Percentiles rank a stretch among this genome's conserved stretches.
phyloP scores from a whole-genome alignment of 1,140 invertebrate species.

The Orius insidiosus region DNA sequence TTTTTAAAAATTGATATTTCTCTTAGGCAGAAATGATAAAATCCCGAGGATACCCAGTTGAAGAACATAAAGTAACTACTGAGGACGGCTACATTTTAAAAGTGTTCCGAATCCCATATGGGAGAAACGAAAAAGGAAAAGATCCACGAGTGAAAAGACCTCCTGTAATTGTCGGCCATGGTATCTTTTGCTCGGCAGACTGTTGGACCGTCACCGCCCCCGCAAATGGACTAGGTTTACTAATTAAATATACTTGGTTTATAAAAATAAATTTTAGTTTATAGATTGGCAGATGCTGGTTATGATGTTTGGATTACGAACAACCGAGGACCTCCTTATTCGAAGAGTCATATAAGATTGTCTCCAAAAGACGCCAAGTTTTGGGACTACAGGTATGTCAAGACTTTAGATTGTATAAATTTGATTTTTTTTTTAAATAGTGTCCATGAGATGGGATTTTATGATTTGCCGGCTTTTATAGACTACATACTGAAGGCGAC shows the following conservation, averaged over 20 bases:
- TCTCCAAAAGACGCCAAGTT: slow-evolving; percentile 24
- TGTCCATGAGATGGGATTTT: slow-evolving; percentile 36
- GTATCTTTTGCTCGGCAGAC: slow-evolving; percentile 51
- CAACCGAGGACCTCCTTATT: slow-evolving; percentile 44
- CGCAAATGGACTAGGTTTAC: slow-evolving; percentile 32
- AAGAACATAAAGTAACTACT: slow-evolving; percentile 33
- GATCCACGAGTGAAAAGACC: slow-evolving; percentile 22
- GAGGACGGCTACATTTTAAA: slow-evolving; percentile 39
- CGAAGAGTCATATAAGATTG: slow-evolving; percentile 26
- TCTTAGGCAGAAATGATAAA: slow-evolving; percentile 12
- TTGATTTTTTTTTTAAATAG: slow-evolving; percentile 16
- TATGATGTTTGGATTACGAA: slow-evolving; percentile 57
- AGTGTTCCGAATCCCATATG: slow-evolving; percentile 31
- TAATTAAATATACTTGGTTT: not conserved
- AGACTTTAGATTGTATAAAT: not conserved
- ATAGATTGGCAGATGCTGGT: slow-evolving; percentile 35
- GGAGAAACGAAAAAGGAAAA: slow-evolving; percentile 1
- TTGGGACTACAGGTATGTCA: slow-evolving; percentile 32
- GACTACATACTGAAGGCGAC: slow-evolving; percentile 35
- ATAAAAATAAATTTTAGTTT: slow-evolving; percentile 24
- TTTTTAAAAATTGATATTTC: too few relatives aligned
- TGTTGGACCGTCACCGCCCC: slow-evolving; percentile 54
- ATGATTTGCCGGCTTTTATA: slow-evolving; percentile 39
- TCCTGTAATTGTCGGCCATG: slow-evolving; percentile 53
- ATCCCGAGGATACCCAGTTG: slow-evolving; percentile 37